These are phyloP conservation scores for Eilema sororculum DNA, from an alignment of 2,888 invertebrate genomes.

Conservation along the genomic window DNA sequence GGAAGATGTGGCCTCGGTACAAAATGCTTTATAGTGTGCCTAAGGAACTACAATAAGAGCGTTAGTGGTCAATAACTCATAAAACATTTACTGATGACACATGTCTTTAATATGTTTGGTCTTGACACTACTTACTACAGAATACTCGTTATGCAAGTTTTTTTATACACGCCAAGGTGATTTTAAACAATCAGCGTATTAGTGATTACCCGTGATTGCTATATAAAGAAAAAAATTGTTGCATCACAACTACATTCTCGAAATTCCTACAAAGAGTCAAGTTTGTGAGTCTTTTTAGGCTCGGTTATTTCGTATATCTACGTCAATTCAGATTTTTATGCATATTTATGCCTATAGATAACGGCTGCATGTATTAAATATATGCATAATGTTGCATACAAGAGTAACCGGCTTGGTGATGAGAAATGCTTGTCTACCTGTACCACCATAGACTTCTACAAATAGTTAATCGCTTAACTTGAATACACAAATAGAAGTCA, in stretches of 20 bases:
- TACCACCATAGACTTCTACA: background rate
- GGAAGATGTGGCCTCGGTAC: too few relatives aligned
- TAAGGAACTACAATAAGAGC: background rate
- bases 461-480: background rate
- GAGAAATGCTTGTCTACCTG: background rate
- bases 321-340: background rate
- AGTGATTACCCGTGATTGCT: background rate
- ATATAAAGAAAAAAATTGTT: background rate
- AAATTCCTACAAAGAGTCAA: constrained; percentile 1
- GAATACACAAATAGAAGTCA: background rate
- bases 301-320: background rate
- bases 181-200: background rate
- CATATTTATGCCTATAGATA: too few relatives aligned
- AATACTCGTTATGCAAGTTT: background rate
- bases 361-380: background rate
- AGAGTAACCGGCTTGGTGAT: background rate
- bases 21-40: too few relatives aligned
- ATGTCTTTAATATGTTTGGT: constrained; percentile 1
- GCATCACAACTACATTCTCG: background rate
- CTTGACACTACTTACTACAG: constrained; percentile 4
- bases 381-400: background rate
- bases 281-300: background rate
- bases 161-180: constrained; percentile 1
- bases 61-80: background rate
- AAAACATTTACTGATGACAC: background rate